phyloP scores from a whole-genome alignment of 2,888 invertebrate species.

The Drosophila bunnanda region DNA sequence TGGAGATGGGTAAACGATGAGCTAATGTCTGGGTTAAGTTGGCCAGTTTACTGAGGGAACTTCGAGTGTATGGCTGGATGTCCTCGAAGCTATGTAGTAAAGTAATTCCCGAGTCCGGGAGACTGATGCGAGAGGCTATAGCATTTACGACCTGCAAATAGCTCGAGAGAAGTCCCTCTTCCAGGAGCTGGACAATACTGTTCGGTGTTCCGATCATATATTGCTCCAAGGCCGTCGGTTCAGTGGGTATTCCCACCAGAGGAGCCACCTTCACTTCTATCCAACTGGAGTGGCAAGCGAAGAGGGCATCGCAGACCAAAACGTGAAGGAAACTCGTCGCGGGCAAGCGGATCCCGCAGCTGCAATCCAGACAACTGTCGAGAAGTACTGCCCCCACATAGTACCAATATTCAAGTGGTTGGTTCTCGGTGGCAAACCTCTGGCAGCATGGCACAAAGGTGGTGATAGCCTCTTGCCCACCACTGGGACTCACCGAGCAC shows the following conservation, averaged over 20 bases:
- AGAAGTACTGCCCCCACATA: slow-evolving; percentile 53
- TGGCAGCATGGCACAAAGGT: slow-evolving; percentile 44
- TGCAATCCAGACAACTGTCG: slow-evolving; percentile 40
- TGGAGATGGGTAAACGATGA: slow-evolving; percentile 23
- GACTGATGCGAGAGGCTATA: slow-evolving; percentile 14
- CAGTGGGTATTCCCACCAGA: background rate
- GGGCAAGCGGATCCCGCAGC: slow-evolving; percentile 46
- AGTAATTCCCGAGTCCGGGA: rapidly evolving
- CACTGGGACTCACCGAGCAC: slow-evolving; percentile 30
- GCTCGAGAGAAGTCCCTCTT: background rate
- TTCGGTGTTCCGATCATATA: slow-evolving; percentile 17
- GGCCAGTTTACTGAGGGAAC: slow-evolving; percentile 37
- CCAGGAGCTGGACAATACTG: background rate
- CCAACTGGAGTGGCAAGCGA: slow-evolving; percentile 5
- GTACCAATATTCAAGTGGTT: slow-evolving; percentile 36
- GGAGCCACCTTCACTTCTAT: slow-evolving; percentile 45
- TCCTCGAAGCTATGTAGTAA: slow-evolving; percentile 8
- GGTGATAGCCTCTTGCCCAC: slow-evolving; percentile 53
- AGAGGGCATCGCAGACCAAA: slow-evolving; percentile 39
- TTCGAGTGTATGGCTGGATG: background rate
- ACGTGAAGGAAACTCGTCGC: slow-evolving; percentile 1
- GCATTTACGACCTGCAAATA: slow-evolving; percentile 21
- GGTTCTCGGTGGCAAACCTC: background rate
- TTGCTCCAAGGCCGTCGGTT: background rate
- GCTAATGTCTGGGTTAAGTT: slow-evolving; percentile 54